Evolutionary conservation across 2,113 vertebrate species (phyloP).

Genomic region (Lanius ludovicianus): DNA sequence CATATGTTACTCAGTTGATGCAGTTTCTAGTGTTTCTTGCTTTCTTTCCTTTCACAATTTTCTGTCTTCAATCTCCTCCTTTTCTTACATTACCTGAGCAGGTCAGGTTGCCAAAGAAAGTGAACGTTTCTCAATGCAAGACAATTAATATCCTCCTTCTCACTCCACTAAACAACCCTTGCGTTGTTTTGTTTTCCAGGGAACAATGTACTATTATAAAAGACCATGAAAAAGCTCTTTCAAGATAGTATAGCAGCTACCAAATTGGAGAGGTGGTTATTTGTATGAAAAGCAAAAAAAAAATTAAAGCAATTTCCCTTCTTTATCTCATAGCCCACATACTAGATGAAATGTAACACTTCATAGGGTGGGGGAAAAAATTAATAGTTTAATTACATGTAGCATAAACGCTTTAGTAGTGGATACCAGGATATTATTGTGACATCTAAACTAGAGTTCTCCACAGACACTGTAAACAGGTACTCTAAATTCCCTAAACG

Average conservation of each 20-base stretch:
- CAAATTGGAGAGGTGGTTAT: background rate
- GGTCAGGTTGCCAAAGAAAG: background rate
- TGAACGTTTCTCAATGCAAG: background rate
- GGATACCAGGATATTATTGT: background rate
- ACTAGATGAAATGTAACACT: slow-evolving; percentile 6
- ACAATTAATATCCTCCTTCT: background rate
- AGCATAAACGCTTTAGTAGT: slow-evolving; percentile 43
- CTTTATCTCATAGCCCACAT: background rate
- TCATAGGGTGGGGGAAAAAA: slow-evolving; percentile 25
- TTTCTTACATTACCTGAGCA: background rate
- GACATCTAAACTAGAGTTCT: slow-evolving; percentile 6
- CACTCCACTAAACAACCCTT: background rate
- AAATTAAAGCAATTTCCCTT: background rate
- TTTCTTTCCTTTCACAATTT: background rate
- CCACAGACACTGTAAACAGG: slow-evolving; percentile 14
- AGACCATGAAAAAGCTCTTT: background rate
- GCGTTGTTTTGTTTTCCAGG: background rate
- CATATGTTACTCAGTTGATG: background rate
- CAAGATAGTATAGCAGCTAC: background rate
- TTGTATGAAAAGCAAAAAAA: background rate
- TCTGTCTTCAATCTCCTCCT: background rate
- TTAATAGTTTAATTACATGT: slow-evolving; percentile 60
- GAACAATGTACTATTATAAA: background rate
- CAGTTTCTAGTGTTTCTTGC: background rate
- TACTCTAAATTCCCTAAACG: background rate